Evolutionary conservation across 2,888 invertebrate species (phyloP).

Genomic region (Horisme vitalbata): DNA sequence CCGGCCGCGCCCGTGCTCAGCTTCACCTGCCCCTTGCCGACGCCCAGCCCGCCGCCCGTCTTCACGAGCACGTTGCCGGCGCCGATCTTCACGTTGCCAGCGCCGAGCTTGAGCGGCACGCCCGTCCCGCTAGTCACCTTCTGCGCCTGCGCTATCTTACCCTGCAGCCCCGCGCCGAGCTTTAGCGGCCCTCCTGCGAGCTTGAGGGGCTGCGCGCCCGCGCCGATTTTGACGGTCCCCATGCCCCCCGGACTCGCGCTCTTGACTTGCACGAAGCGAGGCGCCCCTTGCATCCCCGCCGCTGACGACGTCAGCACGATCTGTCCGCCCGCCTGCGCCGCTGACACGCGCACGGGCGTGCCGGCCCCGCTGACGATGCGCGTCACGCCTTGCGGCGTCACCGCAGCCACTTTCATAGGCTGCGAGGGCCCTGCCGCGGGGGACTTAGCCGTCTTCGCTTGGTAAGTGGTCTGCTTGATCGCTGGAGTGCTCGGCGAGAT

Average conservation of each 20-base stretch:
- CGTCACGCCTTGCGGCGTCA: conserved; percentile 71
- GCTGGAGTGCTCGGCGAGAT: conserved; percentile 66
- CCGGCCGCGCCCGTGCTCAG: conserved; percentile 44
- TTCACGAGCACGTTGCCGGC: conserved; percentile 75
- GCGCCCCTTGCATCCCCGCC: conserved; percentile 55
- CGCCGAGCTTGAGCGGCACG: conserved; percentile 69
- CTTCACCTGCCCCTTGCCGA: conserved; percentile 66
- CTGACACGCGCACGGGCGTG: conserved; percentile 68
- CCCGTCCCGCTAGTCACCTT: conserved; percentile 56
- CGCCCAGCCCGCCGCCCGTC: conserved; percentile 66
- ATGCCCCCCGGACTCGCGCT: conserved; percentile 62
- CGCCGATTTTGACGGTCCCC: conserved; percentile 63
- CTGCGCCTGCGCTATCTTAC: conserved; percentile 64
- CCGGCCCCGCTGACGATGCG: conserved; percentile 70
- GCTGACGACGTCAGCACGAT: conserved; percentile 61
- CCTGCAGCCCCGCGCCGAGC: conserved; percentile 62
- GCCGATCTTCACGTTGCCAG: conserved; percentile 74
- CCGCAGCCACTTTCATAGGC: conserved; percentile 71
- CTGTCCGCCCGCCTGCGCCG: conserved; percentile 62
- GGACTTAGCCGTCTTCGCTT: conserved; percentile 60
- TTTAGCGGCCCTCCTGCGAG: conserved; percentile 70
- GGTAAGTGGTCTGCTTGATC: conserved; percentile 63
- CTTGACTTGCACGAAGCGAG: conserved; percentile 73
- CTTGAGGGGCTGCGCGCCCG: conserved; percentile 61
- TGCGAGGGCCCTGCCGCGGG: conserved; percentile 64